Conservation (phyloP, 2,888 invertebrate genomes). For the Branchellion lobata region DNA sequence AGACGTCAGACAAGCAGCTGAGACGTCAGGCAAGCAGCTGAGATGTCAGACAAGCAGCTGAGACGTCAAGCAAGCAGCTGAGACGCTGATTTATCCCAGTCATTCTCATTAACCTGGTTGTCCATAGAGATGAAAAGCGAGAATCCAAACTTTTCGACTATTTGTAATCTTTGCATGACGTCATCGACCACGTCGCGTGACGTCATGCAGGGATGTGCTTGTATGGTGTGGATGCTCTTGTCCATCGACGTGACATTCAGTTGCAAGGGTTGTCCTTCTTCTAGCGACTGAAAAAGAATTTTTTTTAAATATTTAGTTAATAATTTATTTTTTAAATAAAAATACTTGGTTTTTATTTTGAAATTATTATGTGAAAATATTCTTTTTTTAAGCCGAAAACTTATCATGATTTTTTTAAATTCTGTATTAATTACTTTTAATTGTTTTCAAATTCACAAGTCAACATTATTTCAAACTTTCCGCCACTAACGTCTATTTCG, state of each 20-base stretch:
- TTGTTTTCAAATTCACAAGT: neutral
- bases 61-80: too few species aligned
- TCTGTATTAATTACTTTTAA: neutral
- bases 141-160: constrained; percentile 52
- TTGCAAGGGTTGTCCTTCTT: constrained; percentile 43
- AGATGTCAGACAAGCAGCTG: too few species aligned
- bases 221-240: constrained; percentile 45
- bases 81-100: too few species aligned
- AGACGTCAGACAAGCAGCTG: too few species aligned
- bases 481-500: constrained; percentile 48
- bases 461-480: neutral
- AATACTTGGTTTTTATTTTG: neutral
- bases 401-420: neutral
- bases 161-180: constrained; percentile 47
- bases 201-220: constrained; percentile 50
- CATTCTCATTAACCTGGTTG: constrained; percentile 49
- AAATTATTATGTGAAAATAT: neutral
- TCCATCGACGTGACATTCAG: constrained; percentile 50
- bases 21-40: too few species aligned
- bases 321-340: constrained; percentile 11
- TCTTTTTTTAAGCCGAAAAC: neutral
- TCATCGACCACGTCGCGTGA: constrained; percentile 47
- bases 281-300: constrained; percentile 44
- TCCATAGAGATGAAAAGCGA: constrained; percentile 51
- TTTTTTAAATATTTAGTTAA: constrained; percentile 5